phyloP scores from a whole-genome alignment of 1,140 invertebrate genomes.

The Nasonia longicornis region DNA sequence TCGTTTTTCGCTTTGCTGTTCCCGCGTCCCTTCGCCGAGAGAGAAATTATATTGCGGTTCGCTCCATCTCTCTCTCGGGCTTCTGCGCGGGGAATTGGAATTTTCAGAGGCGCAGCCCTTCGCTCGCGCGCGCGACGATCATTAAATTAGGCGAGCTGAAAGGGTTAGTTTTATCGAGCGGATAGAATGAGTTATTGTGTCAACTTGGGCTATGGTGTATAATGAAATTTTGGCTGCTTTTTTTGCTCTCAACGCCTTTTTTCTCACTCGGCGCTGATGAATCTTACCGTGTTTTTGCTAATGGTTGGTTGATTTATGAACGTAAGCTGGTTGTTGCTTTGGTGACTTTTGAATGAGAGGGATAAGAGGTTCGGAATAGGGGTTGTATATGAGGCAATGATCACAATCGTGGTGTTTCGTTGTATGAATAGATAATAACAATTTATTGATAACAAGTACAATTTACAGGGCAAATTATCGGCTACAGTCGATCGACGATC shows the following conservation, averaged over 20 bases:
- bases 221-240: constrained; percentile 35
- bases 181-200: constrained; percentile 43
- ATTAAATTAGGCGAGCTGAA: constrained; percentile 41
- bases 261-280: background rate
- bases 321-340: no score
- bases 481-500: background rate
- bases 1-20: constrained; percentile 9
- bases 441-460: constrained; percentile 53
- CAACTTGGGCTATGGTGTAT: constrained; percentile 25
- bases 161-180: constrained; percentile 44
- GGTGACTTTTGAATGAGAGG: background rate
- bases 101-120: background rate
- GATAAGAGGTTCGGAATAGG: background rate
- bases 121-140: constrained; percentile 13
- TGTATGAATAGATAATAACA: constrained; percentile 53
- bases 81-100: background rate
- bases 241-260: constrained; percentile 5
- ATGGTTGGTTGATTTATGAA: constrained; percentile 37
- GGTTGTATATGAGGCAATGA: background rate
- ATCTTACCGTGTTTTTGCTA: constrained; percentile 28
- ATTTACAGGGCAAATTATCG: constrained; percentile 44
- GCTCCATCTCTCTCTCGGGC: background rate
- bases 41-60: constrained; percentile 21
- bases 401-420: constrained; percentile 7
- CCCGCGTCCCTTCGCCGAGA: background rate